These are phyloP conservation scores for Dicyrtomina minuta DNA, from an alignment of 2,888 invertebrate genomes.

Conservation along the genomic window DNA sequence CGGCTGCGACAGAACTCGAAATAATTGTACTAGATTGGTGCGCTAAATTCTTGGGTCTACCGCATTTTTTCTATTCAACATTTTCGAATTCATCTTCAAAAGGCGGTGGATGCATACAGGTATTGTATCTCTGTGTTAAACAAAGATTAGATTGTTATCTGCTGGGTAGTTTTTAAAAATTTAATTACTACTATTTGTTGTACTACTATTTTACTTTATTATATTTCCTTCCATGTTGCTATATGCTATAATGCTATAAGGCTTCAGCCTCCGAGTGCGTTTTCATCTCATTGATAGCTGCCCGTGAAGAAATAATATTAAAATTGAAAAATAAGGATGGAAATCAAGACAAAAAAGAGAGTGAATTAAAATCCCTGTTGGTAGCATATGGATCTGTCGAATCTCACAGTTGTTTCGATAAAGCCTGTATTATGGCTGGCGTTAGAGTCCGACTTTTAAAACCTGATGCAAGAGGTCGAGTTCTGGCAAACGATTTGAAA, in stretches of 20 bases:
- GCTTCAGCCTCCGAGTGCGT: conserved; percentile 46
- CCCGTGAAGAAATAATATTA: conserved; percentile 36
- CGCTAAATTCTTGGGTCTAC: conserved; percentile 40
- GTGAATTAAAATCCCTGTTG: conserved; percentile 34
- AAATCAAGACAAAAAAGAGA: no score
- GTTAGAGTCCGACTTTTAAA: conserved; percentile 37
- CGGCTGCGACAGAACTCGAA: conserved; percentile 45
- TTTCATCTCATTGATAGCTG: conserved; percentile 44
- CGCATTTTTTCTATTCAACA: conserved; percentile 40
- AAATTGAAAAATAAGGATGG: conserved; percentile 34
- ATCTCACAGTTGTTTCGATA: conserved; percentile 47
- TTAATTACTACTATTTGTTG: not conserved
- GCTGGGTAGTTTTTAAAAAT: not conserved
- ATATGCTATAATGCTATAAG: no score
- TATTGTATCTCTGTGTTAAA: conserved; percentile 4
- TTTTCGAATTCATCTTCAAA: conserved; percentile 39
- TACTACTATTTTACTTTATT: not conserved
- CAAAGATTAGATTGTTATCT: not conserved
- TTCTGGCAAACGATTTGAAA: conserved; percentile 23
- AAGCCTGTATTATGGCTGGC: conserved; percentile 37
- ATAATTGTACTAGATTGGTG: conserved; percentile 45
- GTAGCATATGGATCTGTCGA: conserved; percentile 42
- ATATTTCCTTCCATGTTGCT: no score
- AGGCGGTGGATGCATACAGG: conserved; percentile 44
- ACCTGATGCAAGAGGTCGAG: conserved; percentile 36